phyloP scores from a whole-genome alignment of 2,113 vertebrate genomes.

The Megaceryle maxima region DNA sequence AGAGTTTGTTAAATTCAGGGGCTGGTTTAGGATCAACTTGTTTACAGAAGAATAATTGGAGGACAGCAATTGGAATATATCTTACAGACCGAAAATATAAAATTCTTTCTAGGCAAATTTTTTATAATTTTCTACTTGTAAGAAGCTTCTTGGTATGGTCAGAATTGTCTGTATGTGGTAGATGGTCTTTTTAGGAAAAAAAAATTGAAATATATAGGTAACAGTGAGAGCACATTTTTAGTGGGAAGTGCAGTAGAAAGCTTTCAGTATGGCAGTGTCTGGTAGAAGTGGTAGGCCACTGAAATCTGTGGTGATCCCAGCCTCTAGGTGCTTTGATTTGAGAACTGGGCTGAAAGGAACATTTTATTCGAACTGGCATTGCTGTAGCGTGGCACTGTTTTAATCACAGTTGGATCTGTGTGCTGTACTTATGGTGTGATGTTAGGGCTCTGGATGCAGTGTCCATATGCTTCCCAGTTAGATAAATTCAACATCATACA shows the following conservation, averaged over 20 bases:
- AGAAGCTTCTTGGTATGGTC: not conserved
- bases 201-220: not conserved
- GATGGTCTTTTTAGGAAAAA: not conserved
- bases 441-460: not conserved
- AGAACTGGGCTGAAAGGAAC: not conserved
- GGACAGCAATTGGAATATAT: not conserved
- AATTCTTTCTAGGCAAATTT: not conserved
- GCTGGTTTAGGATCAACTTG: not conserved
- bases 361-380: not conserved
- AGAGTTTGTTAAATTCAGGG: not conserved
- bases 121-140: not conserved
- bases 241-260: not conserved
- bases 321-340: not conserved
- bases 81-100: not conserved
- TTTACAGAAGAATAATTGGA: not conserved
- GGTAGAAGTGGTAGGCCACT: not conserved
- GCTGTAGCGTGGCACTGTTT: not conserved
- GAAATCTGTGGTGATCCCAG: not conserved
- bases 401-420: accelerated
- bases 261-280: not conserved
- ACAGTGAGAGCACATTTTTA: not conserved
- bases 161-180: not conserved
- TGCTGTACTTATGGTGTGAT: not conserved
- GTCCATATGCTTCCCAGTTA: accelerated
- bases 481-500: not conserved